Percentiles rank a stretch among this genome's conserved stretches.
phyloP scores from a whole-genome alignment of 2,113 vertebrate genomes.

The Alces alces region DNA sequence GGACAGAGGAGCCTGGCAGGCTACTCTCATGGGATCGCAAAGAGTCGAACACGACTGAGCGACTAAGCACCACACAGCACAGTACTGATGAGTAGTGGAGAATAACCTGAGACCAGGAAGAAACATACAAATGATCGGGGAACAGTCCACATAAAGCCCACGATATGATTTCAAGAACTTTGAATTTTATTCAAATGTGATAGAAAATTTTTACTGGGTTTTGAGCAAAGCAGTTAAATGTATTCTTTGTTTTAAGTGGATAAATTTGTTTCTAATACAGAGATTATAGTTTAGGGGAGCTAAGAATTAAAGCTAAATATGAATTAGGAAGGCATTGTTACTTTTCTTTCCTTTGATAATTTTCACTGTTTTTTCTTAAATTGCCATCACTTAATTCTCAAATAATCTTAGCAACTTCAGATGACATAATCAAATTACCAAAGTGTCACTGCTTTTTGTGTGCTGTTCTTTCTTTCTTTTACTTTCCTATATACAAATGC shows the following conservation, averaged over 20 bases:
- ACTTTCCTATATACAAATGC: background rate
- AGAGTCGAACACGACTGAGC: fast-evolving
- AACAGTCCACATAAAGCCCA: background rate
- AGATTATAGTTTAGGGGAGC: background rate
- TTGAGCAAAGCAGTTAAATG: background rate
- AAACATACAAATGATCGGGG: background rate
- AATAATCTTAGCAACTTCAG: background rate
- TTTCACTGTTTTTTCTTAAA: background rate
- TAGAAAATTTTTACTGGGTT: background rate
- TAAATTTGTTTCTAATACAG: background rate
- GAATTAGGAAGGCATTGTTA: background rate
- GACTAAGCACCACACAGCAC: background rate
- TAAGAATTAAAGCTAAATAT: background rate
- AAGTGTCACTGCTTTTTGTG: background rate
- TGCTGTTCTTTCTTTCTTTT: background rate
- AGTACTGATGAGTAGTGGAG: background rate
- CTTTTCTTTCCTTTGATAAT: background rate
- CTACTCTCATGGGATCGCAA: background rate
- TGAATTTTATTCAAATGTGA: background rate
- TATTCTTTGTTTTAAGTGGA: background rate
- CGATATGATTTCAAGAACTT: background rate
- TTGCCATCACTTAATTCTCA: background rate
- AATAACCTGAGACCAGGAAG: background rate
- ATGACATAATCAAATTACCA: background rate
- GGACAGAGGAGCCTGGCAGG: background rate